Conservation (phyloP, 2,797 vertebrate genomes). For the Sylvia borin region DNA sequence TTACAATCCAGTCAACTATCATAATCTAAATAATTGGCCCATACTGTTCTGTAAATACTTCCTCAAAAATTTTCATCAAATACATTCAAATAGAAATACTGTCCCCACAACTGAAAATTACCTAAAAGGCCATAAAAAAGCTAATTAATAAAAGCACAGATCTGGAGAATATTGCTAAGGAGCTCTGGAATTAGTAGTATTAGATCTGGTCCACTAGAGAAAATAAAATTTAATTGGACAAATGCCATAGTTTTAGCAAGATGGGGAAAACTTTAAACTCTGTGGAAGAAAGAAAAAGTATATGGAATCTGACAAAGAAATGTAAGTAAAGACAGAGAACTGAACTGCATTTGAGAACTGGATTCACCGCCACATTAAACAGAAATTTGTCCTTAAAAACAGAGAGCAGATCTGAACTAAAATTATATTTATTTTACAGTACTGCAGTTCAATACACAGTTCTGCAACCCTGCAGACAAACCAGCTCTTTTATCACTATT, state of each 20-base stretch:
- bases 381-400: background rate
- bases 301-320: background rate
- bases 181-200: background rate
- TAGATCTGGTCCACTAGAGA: background rate
- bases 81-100: background rate
- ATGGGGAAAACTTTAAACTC: background rate
- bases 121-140: background rate
- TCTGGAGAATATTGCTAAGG: background rate
- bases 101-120: background rate
- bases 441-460: background rate
- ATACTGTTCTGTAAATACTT: background rate
- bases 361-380: background rate
- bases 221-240: slow-evolving; percentile 10
- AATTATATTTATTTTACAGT: background rate
- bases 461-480: background rate
- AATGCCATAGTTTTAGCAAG: background rate
- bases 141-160: background rate
- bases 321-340: background rate
- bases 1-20: background rate
- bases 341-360: background rate
- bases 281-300: background rate
- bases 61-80: background rate
- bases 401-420: background rate
- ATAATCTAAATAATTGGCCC: background rate
- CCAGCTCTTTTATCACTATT: background rate